These are phyloP conservation scores for Rallus limicola DNA, from an alignment of 2,113 vertebrate species.

Conservation along the genomic window DNA sequence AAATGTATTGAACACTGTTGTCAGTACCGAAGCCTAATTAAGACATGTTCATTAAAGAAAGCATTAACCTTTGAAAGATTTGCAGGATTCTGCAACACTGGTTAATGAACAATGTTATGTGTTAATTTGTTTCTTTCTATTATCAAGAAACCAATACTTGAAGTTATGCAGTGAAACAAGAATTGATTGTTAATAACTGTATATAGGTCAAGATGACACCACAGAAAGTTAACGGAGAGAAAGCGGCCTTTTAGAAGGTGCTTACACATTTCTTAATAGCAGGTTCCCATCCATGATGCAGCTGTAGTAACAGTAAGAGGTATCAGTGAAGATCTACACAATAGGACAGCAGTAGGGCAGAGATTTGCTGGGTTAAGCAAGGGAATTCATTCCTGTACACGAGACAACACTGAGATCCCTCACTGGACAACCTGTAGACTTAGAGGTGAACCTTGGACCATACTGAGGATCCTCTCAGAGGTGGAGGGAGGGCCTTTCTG, in stretches of 20 bases:
- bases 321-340: neutral
- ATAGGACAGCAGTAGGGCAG: neutral
- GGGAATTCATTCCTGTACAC: neutral
- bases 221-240: neutral
- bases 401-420: neutral
- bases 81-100: neutral
- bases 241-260: conserved; percentile 29
- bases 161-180: conserved; percentile 2
- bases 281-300: neutral
- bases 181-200: conserved; percentile 45
- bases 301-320: neutral
- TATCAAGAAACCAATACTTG: neutral
- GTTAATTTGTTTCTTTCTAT: neutral
- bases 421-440: neutral
- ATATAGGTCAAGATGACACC: neutral
- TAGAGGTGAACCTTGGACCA: neutral
- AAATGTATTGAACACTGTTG: neutral
- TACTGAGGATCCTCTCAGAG: neutral
- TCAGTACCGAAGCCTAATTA: neutral
- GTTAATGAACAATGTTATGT: neutral
- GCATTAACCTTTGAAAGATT: neutral
- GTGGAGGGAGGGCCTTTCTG: neutral
- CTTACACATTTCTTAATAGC: conserved; percentile 35
- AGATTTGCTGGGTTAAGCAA: neutral
- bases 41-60: neutral